phyloP scores from a whole-genome alignment of 2,797 vertebrate genomes.

The Sylvilagus floridanus region DNA sequence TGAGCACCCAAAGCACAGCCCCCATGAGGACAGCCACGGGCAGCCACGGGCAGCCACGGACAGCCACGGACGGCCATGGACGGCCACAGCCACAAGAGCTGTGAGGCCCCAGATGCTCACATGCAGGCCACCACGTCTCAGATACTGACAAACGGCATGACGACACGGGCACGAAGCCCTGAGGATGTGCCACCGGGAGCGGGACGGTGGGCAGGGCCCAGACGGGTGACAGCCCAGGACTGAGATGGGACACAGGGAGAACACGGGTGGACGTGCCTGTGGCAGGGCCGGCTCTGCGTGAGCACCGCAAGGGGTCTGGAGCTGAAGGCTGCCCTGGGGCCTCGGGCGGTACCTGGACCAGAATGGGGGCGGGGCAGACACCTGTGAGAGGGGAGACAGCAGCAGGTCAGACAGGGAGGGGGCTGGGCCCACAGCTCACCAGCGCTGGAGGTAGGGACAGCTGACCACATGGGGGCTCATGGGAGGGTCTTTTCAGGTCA shows the following conservation, averaged over 20 bases:
- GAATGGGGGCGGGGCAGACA: no score
- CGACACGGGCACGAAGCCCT: background rate
- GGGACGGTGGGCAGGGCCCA: background rate
- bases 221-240: background rate
- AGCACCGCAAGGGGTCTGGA: background rate
- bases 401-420: background rate
- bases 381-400: background rate
- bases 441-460: background rate
- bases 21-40: background rate
- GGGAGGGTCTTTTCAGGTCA: background rate
- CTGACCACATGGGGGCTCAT: background rate
- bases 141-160: background rate
- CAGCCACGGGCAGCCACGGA: background rate
- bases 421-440: background rate
- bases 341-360: background rate
- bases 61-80: background rate
- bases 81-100: no score
- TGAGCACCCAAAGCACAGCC: no score
- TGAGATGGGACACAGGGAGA: background rate
- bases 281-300: background rate
- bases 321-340: background rate
- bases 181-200: background rate
- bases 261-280: rapidly evolving
- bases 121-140: background rate
- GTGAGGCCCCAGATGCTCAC: background rate